phyloP scores from a whole-genome alignment of 2,113 vertebrate species.

The Fregata magnificens region DNA sequence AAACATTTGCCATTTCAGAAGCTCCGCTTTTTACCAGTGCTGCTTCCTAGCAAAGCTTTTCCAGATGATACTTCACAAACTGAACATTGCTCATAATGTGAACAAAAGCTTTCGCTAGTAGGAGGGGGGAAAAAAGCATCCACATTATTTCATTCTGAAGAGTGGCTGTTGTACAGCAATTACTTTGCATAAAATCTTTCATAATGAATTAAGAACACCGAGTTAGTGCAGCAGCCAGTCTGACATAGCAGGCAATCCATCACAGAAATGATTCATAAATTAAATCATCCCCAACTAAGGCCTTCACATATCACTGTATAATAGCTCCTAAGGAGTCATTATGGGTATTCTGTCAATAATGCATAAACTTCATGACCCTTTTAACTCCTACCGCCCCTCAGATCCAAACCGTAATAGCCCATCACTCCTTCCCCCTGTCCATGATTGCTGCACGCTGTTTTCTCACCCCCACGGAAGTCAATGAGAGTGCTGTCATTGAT shows the following conservation, averaged over 20 bases:
- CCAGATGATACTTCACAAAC: not conserved
- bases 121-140: not conserved
- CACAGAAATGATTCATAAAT: conserved; percentile 56
- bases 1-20: not conserved
- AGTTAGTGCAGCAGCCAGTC: conserved; percentile 7
- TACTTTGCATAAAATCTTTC: conserved; percentile 59
- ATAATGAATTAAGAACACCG: conserved; percentile 35
- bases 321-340: conserved; percentile 50
- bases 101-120: not conserved
- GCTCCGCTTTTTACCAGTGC: not conserved
- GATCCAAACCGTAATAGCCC: not conserved
- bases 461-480: not conserved
- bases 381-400: conserved; percentile 13
- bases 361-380: conserved; percentile 38
- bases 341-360: conserved; percentile 58
- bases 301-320: conserved; percentile 22
- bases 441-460: fast-evolving
- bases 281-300: conserved; percentile 44
- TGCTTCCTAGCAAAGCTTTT: not conserved
- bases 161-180: conserved; percentile 42
- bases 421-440: not conserved
- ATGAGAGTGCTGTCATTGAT: not conserved
- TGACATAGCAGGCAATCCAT: conserved; percentile 39
- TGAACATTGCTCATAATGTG: not conserved
- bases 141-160: conserved; percentile 27